Conservation (phyloP, 2,113 vertebrate species). For the Pollimyrus isidori region DNA sequence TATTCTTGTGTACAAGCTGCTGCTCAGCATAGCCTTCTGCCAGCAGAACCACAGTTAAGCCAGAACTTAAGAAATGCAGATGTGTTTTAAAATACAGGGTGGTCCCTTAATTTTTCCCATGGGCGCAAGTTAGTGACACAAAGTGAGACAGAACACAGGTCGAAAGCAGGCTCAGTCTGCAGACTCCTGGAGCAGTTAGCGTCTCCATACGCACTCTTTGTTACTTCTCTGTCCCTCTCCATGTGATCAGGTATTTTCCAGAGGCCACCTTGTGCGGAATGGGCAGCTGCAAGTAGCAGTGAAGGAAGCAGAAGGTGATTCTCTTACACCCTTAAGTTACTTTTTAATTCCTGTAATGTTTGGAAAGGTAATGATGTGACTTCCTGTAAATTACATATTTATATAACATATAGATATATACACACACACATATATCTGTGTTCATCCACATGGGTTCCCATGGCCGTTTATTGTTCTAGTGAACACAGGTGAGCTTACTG, state of each 20-base stretch:
- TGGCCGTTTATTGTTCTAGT: conserved; percentile 27
- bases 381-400: neutral
- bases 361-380: neutral
- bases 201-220: neutral
- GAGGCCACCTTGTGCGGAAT: conserved; percentile 44
- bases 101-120: too few relatives aligned
- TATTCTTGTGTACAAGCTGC: too few relatives aligned
- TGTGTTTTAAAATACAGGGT: too few relatives aligned
- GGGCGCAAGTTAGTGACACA: neutral
- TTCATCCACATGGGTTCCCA: neutral
- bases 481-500: conserved; percentile 52
- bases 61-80: too few relatives aligned
- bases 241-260: conserved; percentile 52
- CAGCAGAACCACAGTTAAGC: too few relatives aligned
- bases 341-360: neutral
- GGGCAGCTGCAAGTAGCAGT: conserved; percentile 37
- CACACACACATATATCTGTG: neutral
- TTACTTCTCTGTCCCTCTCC: neutral
- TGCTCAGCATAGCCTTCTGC: too few relatives aligned
- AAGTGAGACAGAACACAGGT: neutral
- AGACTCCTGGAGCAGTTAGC: neutral
- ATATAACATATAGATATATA: too few relatives aligned
- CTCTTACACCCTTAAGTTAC: neutral
- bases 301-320: conserved; percentile 42
- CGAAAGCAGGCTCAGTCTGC: neutral